Conservation (phyloP, 2,113 vertebrate species). For the Mobula hypostoma region DNA sequence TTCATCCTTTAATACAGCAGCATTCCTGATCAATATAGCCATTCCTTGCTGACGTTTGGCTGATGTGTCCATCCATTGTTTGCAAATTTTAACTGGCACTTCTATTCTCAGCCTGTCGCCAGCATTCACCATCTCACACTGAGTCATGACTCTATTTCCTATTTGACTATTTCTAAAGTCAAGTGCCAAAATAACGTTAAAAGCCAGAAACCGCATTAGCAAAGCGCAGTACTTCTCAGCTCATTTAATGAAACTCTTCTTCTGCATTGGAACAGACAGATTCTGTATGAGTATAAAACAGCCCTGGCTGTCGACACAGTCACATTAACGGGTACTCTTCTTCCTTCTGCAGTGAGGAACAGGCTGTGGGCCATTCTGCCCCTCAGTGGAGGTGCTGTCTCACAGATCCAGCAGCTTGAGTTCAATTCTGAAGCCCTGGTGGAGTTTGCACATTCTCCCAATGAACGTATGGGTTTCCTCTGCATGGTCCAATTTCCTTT, state of each 20-base stretch:
- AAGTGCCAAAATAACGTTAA: conserved; percentile 29
- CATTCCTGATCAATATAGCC: not conserved
- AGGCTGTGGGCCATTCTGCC: not conserved
- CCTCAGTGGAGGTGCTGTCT: too few species aligned
- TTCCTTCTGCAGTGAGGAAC: not conserved
- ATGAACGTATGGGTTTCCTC: too few species aligned
- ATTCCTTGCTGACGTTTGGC: not conserved
- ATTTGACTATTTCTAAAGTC: conserved; percentile 34
- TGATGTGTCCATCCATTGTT: conserved; percentile 3
- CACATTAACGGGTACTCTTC: not conserved
- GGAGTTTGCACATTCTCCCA: too few species aligned
- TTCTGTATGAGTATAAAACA: not conserved
- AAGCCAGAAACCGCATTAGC: not conserved
- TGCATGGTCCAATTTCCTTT: too few species aligned
- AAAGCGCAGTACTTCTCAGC: not conserved
- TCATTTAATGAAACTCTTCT: not conserved
- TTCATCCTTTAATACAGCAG: not conserved
- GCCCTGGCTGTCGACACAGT: not conserved
- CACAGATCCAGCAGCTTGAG: too few species aligned
- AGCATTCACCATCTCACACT: not conserved
- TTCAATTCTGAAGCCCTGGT: too few species aligned
- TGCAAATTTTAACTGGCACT: not conserved
- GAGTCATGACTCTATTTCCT: not conserved
- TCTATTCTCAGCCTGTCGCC: conserved; percentile 1
- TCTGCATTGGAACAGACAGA: not conserved